Conservation (phyloP, 2,888 invertebrate species). For the Trisateles emortualis region DNA sequence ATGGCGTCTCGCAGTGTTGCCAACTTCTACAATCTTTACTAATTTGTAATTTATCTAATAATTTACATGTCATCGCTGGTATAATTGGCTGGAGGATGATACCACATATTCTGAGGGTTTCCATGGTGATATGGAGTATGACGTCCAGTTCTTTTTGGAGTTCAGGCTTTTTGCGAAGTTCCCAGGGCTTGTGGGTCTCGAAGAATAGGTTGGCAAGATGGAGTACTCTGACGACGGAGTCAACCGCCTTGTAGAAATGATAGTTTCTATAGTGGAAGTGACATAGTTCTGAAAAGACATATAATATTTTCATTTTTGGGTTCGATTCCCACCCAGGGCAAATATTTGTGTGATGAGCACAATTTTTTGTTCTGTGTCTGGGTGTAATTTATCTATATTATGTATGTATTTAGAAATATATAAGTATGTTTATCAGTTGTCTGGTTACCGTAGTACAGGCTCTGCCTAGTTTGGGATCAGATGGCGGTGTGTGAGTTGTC, state of each 20-base stretch:
- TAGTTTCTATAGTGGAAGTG: constrained; percentile 90
- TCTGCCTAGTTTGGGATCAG: too few relatives aligned
- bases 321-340: too few relatives aligned
- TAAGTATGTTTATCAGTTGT: too few relatives aligned
- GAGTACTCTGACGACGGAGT: constrained; percentile 91
- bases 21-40: constrained; percentile 64
- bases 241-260: constrained; percentile 94
- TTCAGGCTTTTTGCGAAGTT: constrained; percentile 88
- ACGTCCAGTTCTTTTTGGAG: constrained; percentile 88
- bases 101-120: constrained; percentile 90
- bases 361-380: too few relatives aligned
- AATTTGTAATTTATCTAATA: constrained; percentile 90
- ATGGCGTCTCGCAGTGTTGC: constrained; percentile 72
- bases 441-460: too few relatives aligned
- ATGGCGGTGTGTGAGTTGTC: too few relatives aligned
- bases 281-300: constrained; percentile 85
- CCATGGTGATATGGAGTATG: constrained; percentile 94
- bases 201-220: constrained; percentile 95
- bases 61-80: constrained; percentile 89
- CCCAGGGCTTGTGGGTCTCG: constrained; percentile 96
- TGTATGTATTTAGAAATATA: too few relatives aligned
- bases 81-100: constrained; percentile 95
- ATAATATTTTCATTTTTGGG: constrained; percentile 3
- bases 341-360: too few relatives aligned
- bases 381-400: too few relatives aligned